phyloP scores from a whole-genome alignment of 2,888 invertebrate species.

The Ormia ochracea region DNA sequence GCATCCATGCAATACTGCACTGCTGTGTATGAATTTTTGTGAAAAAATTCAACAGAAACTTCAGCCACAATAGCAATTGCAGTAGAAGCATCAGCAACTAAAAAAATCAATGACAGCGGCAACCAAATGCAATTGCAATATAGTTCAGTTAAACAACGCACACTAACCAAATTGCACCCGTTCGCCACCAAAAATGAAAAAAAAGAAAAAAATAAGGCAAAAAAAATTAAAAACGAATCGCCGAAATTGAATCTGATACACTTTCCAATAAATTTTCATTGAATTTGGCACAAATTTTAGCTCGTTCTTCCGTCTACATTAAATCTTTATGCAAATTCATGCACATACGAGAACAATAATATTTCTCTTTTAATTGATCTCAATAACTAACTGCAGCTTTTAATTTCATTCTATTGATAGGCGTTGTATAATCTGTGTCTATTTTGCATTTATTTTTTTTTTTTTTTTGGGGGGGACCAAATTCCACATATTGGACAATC shows the following conservation, averaged over 20 bases:
- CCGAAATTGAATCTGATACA: slow-evolving; percentile 28
- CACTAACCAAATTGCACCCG: background rate
- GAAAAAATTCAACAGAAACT: slow-evolving; percentile 25
- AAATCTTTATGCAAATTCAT: background rate
- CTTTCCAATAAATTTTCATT: slow-evolving; percentile 16
- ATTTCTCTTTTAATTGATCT: background rate
- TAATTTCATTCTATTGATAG: slow-evolving; percentile 2
- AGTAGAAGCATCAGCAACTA: slow-evolving; percentile 6
- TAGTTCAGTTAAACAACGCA: slow-evolving; percentile 26
- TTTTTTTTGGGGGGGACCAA: slow-evolving; percentile 5
- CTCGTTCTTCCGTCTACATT: background rate
- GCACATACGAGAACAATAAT: background rate
- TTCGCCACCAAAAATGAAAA: background rate
- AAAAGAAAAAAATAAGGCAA: background rate
- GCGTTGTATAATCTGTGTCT: background rate
- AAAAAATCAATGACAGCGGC: slow-evolving; percentile 26
- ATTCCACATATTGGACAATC: slow-evolving; percentile 33
- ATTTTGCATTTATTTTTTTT: slow-evolving; percentile 13
- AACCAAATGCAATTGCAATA: slow-evolving; percentile 39
- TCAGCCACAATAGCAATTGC: slow-evolving; percentile 51
- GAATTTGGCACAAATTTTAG: background rate
- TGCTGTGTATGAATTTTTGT: slow-evolving; percentile 18
- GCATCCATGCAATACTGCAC: slow-evolving; percentile 9
- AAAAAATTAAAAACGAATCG: slow-evolving; percentile 1
- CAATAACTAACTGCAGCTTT: background rate